phyloP scores from a whole-genome alignment of 2,797 vertebrate species.

The Thunnus albacares region DNA sequence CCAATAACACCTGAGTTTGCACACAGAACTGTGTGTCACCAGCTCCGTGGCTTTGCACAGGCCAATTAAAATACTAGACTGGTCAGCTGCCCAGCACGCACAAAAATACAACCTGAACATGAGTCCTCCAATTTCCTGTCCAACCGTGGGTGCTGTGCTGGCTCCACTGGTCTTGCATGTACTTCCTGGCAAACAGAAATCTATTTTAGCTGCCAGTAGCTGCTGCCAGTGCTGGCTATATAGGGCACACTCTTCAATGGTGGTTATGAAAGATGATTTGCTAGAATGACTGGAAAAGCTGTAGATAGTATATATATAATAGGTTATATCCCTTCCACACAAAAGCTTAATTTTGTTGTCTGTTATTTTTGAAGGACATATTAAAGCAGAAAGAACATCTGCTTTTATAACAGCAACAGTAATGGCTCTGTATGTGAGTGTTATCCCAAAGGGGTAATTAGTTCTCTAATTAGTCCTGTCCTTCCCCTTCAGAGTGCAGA shows the following conservation, averaged over 20 bases:
- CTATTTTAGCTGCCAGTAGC: conserved; percentile 55
- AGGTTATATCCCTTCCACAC: conserved; percentile 10
- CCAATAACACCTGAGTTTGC: conserved; percentile 18
- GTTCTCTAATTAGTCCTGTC: conserved; percentile 49
- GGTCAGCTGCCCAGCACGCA: conserved; percentile 46
- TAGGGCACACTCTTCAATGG: conserved; percentile 44
- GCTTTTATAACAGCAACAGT: conserved; percentile 1
- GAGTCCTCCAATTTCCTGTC: conserved; percentile 50
- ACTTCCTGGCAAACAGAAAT: conserved; percentile 64
- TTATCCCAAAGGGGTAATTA: conserved; percentile 60
- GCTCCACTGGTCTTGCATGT: conserved; percentile 51
- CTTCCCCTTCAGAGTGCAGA: conserved; percentile 18
- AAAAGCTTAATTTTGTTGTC: conserved; percentile 22
- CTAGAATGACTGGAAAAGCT: conserved; percentile 34
- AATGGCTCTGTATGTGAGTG: conserved; percentile 12
- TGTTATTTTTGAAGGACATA: conserved; percentile 26
- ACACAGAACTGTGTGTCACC: conserved; percentile 31
- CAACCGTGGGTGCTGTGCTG: conserved; percentile 59
- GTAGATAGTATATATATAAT: not conserved
- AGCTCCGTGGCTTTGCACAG: conserved; percentile 18
- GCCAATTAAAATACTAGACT: conserved; percentile 55
- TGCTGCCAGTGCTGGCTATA: conserved; percentile 55
- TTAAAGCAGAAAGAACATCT: conserved; percentile 20
- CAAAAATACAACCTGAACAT: conserved; percentile 40
- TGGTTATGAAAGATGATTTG: conserved; percentile 53